phyloP scores from a whole-genome alignment of 92 coral and sea anemone genomes.

The Epizoanthus scotinus region DNA sequence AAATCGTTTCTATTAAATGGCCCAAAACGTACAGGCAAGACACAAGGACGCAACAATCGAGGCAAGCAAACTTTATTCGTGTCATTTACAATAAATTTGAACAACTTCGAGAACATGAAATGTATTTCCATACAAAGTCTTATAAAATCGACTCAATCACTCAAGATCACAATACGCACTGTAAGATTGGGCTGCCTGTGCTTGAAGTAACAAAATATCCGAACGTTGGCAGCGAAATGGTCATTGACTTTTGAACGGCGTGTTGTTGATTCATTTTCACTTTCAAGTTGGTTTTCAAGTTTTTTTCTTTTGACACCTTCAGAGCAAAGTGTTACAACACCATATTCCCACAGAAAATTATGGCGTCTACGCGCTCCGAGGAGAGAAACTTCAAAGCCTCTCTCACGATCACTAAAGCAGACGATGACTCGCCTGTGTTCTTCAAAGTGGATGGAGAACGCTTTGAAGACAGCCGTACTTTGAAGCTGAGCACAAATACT shows the following conservation, averaged over 20 bases:
- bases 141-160: too few relatives aligned
- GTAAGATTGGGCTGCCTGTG: too few relatives aligned
- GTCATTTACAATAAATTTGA: too few relatives aligned
- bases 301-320: background rate
- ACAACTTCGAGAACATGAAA: too few relatives aligned
- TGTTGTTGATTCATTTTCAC: background rate
- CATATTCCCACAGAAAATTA: slow-evolving; percentile 4
- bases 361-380: slow-evolving; percentile 81
- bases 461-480: slow-evolving; percentile 84
- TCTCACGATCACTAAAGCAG: slow-evolving; percentile 66
- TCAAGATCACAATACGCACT: too few relatives aligned
- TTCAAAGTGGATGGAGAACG: slow-evolving; percentile 91
- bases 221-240: slow-evolving; percentile 9
- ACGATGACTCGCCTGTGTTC: slow-evolving; percentile 91
- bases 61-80: too few relatives aligned
- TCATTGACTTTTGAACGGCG: background rate
- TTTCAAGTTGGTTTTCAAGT: background rate
- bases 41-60: too few relatives aligned
- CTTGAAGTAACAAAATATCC: too few relatives aligned
- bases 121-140: too few relatives aligned
- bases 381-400: slow-evolving; percentile 71
- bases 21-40: too few relatives aligned
- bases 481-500: slow-evolving; percentile 81
- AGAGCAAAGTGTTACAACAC: background rate
- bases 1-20: too few relatives aligned